These are phyloP conservation scores for Acleris emargana DNA, from an alignment of 2,888 invertebrate species.

Conservation along the genomic window DNA sequence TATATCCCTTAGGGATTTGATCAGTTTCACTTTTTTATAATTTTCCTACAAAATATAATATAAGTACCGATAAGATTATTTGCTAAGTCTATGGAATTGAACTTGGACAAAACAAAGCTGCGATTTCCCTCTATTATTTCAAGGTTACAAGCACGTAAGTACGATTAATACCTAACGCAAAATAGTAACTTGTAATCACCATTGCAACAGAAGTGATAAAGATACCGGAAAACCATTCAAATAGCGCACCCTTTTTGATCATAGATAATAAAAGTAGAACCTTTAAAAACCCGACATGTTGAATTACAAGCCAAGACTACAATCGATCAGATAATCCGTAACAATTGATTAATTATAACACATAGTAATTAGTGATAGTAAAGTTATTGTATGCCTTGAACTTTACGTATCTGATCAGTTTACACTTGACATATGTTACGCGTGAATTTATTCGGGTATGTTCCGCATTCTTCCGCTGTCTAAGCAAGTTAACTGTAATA, in stretches of 20 bases:
- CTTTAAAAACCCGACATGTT: background rate
- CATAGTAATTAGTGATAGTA: slow-evolving; percentile 33
- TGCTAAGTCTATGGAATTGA: too few species aligned
- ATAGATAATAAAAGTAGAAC: background rate
- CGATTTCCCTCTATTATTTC: too few species aligned
- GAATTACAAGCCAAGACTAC: slow-evolving; percentile 2
- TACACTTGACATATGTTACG: slow-evolving; percentile 10
- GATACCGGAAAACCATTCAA: too few species aligned
- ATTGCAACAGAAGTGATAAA: too few species aligned
- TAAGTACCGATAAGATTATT: too few species aligned
- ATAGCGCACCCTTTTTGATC: slow-evolving; percentile 1
- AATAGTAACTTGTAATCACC: too few species aligned
- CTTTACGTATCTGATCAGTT: slow-evolving; percentile 30
- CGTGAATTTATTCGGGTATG: slow-evolving; percentile 2
- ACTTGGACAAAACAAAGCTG: too few species aligned
- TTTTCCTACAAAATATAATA: too few species aligned
- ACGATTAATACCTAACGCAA: too few species aligned
- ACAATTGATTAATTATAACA: slow-evolving; percentile 36
- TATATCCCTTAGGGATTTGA: too few species aligned
- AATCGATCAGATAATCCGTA: slow-evolving; percentile 28
- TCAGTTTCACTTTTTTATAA: too few species aligned
- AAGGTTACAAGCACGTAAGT: too few species aligned
- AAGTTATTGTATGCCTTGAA: slow-evolving; percentile 29
- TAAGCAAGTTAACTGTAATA: slow-evolving; percentile 11
- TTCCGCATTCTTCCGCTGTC: slow-evolving; percentile 28